Percentiles rank a stretch among this genome's conserved stretches.
Evolutionary conservation across 23 tunicate species (phyloP).

Genomic region (Styela clava): DNA sequence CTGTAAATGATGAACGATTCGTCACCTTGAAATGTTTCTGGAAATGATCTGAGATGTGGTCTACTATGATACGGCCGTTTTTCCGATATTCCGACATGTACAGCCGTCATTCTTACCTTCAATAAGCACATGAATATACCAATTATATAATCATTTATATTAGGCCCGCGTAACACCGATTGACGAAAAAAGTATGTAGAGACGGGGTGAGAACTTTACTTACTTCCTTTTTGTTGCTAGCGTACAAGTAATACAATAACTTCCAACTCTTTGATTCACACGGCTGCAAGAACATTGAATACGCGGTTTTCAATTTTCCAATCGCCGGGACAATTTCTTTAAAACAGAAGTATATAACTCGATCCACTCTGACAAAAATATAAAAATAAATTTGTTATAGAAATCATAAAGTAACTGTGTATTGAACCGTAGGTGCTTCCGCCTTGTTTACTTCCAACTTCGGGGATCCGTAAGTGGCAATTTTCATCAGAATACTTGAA

Average conservation of each 20-base stretch:
- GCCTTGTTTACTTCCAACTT: too few relatives aligned
- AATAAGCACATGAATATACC: conserved; percentile 1
- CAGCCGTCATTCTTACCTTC: not conserved
- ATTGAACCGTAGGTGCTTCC: too few relatives aligned
- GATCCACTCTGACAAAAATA: not conserved
- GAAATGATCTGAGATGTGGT: conserved; percentile 1
- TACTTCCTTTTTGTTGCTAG: not conserved
- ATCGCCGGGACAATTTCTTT: conserved; percentile 15
- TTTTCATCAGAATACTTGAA: too few relatives aligned
- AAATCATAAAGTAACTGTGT: too few relatives aligned
- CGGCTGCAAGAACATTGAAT: conserved; percentile 14
- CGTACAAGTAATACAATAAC: not conserved
- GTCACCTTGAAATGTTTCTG: not conserved
- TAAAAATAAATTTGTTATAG: too few relatives aligned
- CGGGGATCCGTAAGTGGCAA: too few relatives aligned
- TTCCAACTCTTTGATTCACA: conserved; percentile 25
- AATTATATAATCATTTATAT: not conserved
- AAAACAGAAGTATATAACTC: conserved; percentile 25
- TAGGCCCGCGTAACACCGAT: too few relatives aligned
- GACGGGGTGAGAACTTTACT: too few relatives aligned
- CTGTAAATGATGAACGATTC: conserved; percentile 16
- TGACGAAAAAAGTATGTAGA: too few relatives aligned
- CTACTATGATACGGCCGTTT: conserved; percentile 14
- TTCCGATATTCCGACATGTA: conserved; percentile 3
- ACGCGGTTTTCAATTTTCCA: conserved; percentile 3